These are phyloP conservation scores for Dendrophyllia cribrosa DNA, from an alignment of 64 coral and sea anemone species.

Conservation along the genomic window DNA sequence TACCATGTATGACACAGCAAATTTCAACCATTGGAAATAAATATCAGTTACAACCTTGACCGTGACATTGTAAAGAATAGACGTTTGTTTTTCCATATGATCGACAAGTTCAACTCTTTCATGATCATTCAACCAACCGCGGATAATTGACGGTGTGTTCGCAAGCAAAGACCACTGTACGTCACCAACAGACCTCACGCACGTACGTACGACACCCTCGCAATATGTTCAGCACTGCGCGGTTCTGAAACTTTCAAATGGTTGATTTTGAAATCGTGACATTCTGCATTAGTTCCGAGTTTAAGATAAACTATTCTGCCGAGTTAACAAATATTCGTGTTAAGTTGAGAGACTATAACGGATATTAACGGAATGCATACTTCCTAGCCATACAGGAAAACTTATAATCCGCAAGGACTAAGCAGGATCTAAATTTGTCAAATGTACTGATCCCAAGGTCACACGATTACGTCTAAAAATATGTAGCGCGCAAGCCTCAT, in stretches of 20 bases:
- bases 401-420: not conserved
- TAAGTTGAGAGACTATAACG: not conserved
- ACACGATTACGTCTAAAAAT: not conserved
- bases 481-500: not conserved
- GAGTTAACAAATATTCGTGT: too few relatives aligned
- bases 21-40: not conserved
- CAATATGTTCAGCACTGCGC: not conserved
- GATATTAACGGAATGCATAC: slow-evolving; percentile 4
- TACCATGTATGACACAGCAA: not conserved
- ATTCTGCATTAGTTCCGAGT: too few relatives aligned
- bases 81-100: slow-evolving; percentile 18
- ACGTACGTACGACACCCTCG: not conserved
- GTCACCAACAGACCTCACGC: not conserved
- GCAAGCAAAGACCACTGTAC: not conserved
- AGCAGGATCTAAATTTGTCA: not conserved
- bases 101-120: slow-evolving; percentile 27
- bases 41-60: slow-evolving; percentile 43
- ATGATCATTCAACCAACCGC: slow-evolving; percentile 1
- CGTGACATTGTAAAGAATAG: slow-evolving; percentile 15
- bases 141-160: not conserved
- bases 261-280: too few relatives aligned
- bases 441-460: slow-evolving; percentile 20
- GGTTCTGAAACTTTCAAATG: not conserved
- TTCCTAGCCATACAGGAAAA: not conserved
- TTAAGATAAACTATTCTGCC: too few relatives aligned